Evolutionary conservation across 2,797 vertebrate genomes (phyloP), one percentile per base, ranked within the genome.

Genomic region (Sorex maritimensis): DNA sequence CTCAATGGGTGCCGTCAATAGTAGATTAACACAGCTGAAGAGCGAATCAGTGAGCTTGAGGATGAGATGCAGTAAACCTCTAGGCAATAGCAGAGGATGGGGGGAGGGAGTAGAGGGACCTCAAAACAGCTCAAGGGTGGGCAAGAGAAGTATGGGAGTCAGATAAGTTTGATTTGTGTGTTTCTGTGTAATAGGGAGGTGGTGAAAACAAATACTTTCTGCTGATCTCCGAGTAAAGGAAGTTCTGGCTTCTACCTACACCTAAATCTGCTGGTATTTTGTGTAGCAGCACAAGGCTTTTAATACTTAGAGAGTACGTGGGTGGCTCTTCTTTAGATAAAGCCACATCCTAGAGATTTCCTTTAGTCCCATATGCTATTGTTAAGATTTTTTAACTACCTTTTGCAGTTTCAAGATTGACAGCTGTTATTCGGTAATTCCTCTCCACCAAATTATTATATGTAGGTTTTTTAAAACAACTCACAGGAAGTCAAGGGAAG

Each of bases 391-490:
- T 97, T 97, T 83, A 61, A 97, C 95, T 96, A 94, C 55, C 93
- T 95, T 98, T 98, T 98, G 97, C 98, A 97, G 96, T 96, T 96
- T 97, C 90, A 88, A 90, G 95, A 97, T 92, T 94, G 94, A 90
- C 93, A 95, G 86, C 95, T 97, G 94, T 24, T 28, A 49, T 94
- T 95, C 94, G 97, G 88, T 96, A 95, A 97, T 95, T 96, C 81
- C 38, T 92, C 94, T 79, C 81, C 0, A 15, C 2, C 74, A 92
- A 90, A 92, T 77, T 96, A 78, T 96, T 93, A 88, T 55, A 74
- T 95, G 95, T 65, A 95, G 55, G 58, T 90, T 95, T 96, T 96
- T 81, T 96, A 93, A 92, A 89, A 96, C 78, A 96, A 94, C 80
- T 82, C 93, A 95, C 81, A 79, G 88, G 95, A 92, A 97, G 85